phyloP scores from a whole-genome alignment of 1,140 invertebrate genomes.

The Heliothis subflexa region DNA sequence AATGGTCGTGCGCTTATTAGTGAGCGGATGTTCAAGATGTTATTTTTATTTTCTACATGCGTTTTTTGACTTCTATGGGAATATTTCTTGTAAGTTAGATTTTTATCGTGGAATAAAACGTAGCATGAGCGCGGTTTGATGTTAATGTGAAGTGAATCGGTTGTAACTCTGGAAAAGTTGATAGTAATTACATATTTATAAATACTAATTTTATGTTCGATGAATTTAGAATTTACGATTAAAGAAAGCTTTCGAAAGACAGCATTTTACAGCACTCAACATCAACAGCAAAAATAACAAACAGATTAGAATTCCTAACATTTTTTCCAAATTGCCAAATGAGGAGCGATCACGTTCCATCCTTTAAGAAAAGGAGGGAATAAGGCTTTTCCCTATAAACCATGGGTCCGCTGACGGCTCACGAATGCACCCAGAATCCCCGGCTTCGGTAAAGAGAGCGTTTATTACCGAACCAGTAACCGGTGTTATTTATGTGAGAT shows the following conservation, averaged over 20 bases:
- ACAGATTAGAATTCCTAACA: neutral
- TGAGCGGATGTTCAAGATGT: constrained; percentile 39
- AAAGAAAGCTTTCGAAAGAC: neutral
- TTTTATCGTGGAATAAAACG: constrained; percentile 18
- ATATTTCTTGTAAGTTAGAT: constrained; percentile 25
- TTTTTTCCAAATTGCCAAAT: neutral
- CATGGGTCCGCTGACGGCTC: neutral
- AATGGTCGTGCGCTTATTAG: constrained; percentile 46
- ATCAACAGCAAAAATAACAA: neutral
- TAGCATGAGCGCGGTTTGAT: constrained; percentile 1
- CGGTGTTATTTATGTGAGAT: constrained; percentile 60
- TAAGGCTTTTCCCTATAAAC: neutral
- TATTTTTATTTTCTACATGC: constrained; percentile 34
- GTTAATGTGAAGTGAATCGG: constrained; percentile 9
- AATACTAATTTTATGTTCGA: neutral
- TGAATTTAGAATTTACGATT: neutral
- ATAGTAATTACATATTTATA: neutral
- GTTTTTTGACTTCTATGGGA: constrained; percentile 28
- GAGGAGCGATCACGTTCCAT: neutral
- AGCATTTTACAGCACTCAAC: neutral
- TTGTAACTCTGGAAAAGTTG: constrained; percentile 9
- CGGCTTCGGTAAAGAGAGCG: neutral
- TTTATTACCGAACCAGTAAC: constrained; percentile 23
- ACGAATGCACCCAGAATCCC: neutral
- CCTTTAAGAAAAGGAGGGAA: constrained; percentile 7